Evolutionary conservation across 2,113 vertebrate genomes (phyloP).

Genomic region (Nothobranchius kuhntae): DNA sequence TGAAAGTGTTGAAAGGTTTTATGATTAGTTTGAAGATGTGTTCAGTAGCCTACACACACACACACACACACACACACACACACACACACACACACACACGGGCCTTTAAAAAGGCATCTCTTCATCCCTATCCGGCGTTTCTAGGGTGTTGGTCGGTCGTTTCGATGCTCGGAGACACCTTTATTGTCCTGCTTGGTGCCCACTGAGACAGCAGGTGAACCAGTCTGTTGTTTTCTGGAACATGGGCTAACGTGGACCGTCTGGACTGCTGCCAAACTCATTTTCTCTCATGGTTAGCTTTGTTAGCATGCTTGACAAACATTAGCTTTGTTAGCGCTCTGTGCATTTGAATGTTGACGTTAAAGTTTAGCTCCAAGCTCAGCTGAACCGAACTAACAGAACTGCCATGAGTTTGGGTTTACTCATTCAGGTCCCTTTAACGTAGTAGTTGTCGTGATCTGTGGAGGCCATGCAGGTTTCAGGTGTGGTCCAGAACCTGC

Average conservation of each 20-base stretch:
- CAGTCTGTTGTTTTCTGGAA: not conserved
- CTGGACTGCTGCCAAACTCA: not conserved
- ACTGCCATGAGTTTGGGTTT: not conserved
- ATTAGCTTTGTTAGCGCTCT: not conserved
- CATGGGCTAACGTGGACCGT: not conserved
- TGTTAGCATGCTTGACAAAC: conserved; percentile 15
- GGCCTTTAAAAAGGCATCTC: not conserved
- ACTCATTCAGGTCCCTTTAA: no score
- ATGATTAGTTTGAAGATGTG: not conserved
- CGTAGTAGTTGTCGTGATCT: no score
- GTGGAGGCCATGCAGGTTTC: no score
- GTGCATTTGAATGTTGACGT: not conserved
- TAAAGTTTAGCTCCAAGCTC: not conserved
- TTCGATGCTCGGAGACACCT: not conserved
- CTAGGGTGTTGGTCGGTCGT: no score
- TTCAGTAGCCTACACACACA: not conserved
- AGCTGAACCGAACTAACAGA: not conserved
- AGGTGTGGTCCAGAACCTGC: no score
- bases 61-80: conserved; percentile 2
- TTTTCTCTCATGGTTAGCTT: not conserved
- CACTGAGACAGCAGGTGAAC: not conserved
- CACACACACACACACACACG: conserved; percentile 1
- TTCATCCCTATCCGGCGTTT: not conserved
- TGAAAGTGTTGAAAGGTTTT: conserved; percentile 36
- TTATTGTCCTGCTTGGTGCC: not conserved